Conservation (phyloP, 1,140 invertebrate species). For the Anoplophora glabripennis region DNA sequence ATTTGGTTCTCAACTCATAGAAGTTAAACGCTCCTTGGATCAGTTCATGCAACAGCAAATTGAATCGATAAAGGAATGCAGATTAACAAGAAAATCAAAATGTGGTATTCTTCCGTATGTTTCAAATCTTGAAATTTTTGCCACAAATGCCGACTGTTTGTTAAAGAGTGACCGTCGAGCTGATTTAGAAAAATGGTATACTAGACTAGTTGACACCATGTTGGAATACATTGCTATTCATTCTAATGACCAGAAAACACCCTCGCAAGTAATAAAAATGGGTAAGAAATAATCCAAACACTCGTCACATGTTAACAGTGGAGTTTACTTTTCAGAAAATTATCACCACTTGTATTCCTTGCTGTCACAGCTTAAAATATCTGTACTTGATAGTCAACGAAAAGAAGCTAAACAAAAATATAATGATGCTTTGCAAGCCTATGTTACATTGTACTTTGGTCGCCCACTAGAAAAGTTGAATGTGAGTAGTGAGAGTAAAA, state of each 20-base stretch:
- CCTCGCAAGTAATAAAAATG: conserved; percentile 91
- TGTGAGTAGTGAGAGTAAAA: conserved; percentile 55
- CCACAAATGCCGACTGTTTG: conserved; percentile 80
- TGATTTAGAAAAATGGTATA: conserved; percentile 97
- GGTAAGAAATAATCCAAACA: conserved; percentile 51
- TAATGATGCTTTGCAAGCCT: conserved; percentile 83
- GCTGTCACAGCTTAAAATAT: conserved; percentile 86
- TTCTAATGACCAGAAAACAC: conserved; percentile 89
- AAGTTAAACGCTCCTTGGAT: conserved; percentile 94
- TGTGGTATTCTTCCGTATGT: conserved; percentile 92
- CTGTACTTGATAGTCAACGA: conserved; percentile 80
- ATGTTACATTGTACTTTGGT: conserved; percentile 94
- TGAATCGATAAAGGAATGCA: conserved; percentile 77
- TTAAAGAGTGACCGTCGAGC: conserved; percentile 85
- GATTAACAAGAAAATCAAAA: conserved; percentile 67
- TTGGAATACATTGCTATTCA: conserved; percentile 80
- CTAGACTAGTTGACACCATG: conserved; percentile 79
- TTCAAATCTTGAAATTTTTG: conserved; percentile 89
- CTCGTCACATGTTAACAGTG: not conserved
- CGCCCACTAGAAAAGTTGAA: conserved; percentile 93
- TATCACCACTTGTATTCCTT: conserved; percentile 91
- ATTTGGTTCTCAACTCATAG: conserved; percentile 82
- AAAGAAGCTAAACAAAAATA: conserved; percentile 93
- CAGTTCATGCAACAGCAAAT: conserved; percentile 87
- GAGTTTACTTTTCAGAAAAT: conserved; percentile 72